Conservation (phyloP, 30 jellyfish, hydroid and myxozoan genomes). For the Rhopilema esculentum region DNA sequence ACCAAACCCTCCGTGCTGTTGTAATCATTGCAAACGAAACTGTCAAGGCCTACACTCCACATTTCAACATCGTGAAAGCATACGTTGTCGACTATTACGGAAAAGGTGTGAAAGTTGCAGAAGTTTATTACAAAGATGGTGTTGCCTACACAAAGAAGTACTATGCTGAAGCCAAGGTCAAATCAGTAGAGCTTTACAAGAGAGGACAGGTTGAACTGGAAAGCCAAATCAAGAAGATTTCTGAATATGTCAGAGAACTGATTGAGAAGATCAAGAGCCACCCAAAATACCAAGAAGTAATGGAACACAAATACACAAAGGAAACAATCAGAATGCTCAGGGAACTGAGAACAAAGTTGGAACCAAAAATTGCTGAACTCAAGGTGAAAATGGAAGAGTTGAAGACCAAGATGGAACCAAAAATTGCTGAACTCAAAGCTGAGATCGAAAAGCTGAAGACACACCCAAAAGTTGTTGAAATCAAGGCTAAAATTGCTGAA, state of each 20-base stretch:
- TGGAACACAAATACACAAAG: conserved; percentile 63
- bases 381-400: conserved; percentile 44
- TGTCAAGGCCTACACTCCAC: conserved; percentile 91
- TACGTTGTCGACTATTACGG: conserved; percentile 46
- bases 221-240: conserved; percentile 55
- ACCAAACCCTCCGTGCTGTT: conserved; percentile 92
- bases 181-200: conserved; percentile 63
- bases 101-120: conserved; percentile 36
- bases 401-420: conserved; percentile 41
- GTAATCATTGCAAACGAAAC: conserved; percentile 90
- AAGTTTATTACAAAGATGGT: conserved; percentile 48
- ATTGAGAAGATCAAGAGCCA: conserved; percentile 68
- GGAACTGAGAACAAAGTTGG: conserved; percentile 37
- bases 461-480: conserved; percentile 68
- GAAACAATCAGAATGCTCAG: conserved; percentile 45
- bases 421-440: conserved; percentile 41
- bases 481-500: conserved; percentile 56
- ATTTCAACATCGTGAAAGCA: conserved; percentile 71
- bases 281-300: conserved; percentile 69
- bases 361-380: conserved; percentile 50
- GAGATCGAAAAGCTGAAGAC: conserved; percentile 62
- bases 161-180: conserved; percentile 49
- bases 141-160: conserved; percentile 37
- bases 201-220: conserved; percentile 60
- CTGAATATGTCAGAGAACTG: conserved; percentile 42